These are phyloP conservation scores for Drosophila pandora DNA, from an alignment of 1,140 invertebrate genomes.

Conservation along the genomic window DNA sequence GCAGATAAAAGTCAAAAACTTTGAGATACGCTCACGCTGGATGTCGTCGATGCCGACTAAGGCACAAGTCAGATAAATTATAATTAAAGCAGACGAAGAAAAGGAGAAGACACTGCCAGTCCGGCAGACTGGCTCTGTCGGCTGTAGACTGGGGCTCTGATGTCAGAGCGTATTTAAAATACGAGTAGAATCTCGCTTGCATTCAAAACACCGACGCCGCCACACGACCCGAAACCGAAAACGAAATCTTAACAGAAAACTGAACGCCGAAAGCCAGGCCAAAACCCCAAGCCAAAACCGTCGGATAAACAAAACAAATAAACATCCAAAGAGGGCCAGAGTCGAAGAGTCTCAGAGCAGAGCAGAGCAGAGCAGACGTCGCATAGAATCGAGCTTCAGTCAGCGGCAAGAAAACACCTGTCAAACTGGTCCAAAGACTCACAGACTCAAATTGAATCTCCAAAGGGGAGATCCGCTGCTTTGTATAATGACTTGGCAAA, in stretches of 20 bases:
- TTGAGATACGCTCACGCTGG: constrained; percentile 72
- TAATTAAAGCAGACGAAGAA: constrained; percentile 80
- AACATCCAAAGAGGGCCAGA: constrained; percentile 29
- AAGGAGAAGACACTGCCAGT: constrained; percentile 27
- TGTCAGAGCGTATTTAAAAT: constrained; percentile 82
- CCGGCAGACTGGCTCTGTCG: constrained; percentile 23
- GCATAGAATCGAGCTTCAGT: constrained; percentile 79
- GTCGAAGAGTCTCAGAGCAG: constrained; percentile 14
- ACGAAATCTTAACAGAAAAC: constrained; percentile 57
- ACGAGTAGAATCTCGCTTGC: constrained; percentile 77
- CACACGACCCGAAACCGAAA: constrained; percentile 65
- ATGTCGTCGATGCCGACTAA: constrained; percentile 57
- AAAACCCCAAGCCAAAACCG: constrained; percentile 9
- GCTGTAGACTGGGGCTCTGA: constrained; percentile 53
- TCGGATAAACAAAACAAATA: constrained; percentile 49
- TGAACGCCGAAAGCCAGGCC: constrained; percentile 22
- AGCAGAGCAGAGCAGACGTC: constrained; percentile 52
- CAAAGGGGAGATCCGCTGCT: constrained; percentile 19
- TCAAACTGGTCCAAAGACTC: constrained; percentile 74
- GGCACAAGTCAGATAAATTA: constrained; percentile 79
- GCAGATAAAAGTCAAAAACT: constrained; percentile 82
- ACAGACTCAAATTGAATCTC: constrained; percentile 18
- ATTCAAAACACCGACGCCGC: constrained; percentile 55
- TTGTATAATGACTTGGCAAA: constrained; percentile 71
- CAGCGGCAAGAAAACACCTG: constrained; percentile 80